Evolutionary conservation across 1,140 invertebrate species (phyloP), one percentile per base, ranked within the genome.

Genomic region (Magallana ariakensis): DNA sequence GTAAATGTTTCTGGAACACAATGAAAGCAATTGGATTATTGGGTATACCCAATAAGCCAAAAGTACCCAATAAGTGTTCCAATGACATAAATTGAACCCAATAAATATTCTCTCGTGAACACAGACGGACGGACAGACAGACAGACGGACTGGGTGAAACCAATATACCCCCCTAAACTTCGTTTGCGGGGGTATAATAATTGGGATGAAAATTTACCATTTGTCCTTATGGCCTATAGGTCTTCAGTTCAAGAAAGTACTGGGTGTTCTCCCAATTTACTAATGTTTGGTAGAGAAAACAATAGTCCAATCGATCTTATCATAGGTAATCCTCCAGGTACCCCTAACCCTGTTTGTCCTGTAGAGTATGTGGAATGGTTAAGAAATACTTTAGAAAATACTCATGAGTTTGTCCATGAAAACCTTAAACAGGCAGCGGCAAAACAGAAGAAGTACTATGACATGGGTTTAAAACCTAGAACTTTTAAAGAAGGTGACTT

Each of bases 131-230:
- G n/a, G n/a, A n/a, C n/a, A n/a, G n/a, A n/a, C n/a, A n/a, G n/a
- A n/a, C n/a, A n/a, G n/a, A n/a, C n/a, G n/a, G n/a, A n/a, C n/a
- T n/a, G n/a, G n/a, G n/a, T n/a, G n/a, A n/a, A n/a, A n/a, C n/a
- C n/a, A n/a, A n/a, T n/a, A n/a, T n/a, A n/a, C n/a, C n/a, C n/a
- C n/a, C n/a, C n/a, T n/a, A n/a, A n/a, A n/a, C n/a, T n/a, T n/a
- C n/a, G n/a, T n/a, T n/a, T n/a, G n/a, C n/a, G n/a, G n/a, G n/a
- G n/a, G n/a, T n/a, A n/a, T n/a, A 46, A 46, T 46, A 46, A 46
- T 46, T 91, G 90, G 91, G 87, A 88, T 54, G 80, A 88, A 54
- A 85, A 88, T 75, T n/a, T 89, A 11, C 80, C 70, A n/a, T 86
- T 84, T 15, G 55, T 75, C 83, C 66, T 87, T 33, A 87, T 87